A percentile compares a stretch with the other conserved stretches of the same genome.
Conservation (phyloP, 2,797 vertebrate species). For the Myripristis murdjan region DNA sequence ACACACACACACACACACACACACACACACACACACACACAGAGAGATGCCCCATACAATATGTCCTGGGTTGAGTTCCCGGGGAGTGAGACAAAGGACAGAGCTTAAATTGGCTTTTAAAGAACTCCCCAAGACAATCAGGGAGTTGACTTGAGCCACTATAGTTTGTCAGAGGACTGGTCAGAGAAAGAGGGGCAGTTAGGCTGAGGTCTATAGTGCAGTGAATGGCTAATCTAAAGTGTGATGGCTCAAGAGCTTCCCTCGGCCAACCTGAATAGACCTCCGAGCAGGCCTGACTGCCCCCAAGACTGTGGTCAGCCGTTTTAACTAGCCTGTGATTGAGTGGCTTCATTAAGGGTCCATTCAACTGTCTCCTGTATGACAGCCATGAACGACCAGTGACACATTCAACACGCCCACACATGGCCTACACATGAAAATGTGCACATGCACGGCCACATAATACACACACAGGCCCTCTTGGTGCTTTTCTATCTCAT, state of each 20-base stretch:
- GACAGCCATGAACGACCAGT: slow-evolving; percentile 66
- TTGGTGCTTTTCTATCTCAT: too few relatives aligned
- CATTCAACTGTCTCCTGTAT: slow-evolving; percentile 78
- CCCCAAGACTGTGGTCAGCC: slow-evolving; percentile 75
- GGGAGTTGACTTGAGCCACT: slow-evolving; percentile 67
- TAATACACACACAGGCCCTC: slow-evolving; percentile 27
- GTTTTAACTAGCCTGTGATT: slow-evolving; percentile 83
- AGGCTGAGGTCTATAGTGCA: slow-evolving; percentile 60
- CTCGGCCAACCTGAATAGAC: slow-evolving; percentile 66
- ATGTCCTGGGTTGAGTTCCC: slow-evolving; percentile 64
- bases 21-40: slow-evolving; percentile 37
- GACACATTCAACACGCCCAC: slow-evolving; percentile 71
- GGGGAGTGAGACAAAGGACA: slow-evolving; percentile 75
- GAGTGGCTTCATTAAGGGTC: slow-evolving; percentile 81
- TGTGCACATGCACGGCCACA: slow-evolving; percentile 59
- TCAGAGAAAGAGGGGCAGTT: slow-evolving; percentile 69
- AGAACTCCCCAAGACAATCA: slow-evolving; percentile 76
- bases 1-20: slow-evolving; percentile 1
- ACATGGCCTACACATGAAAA: slow-evolving; percentile 43
- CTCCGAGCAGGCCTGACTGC: slow-evolving; percentile 75
- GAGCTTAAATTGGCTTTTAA: slow-evolving; percentile 79
- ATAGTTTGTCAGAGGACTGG: slow-evolving; percentile 68
- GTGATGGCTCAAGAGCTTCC: slow-evolving; percentile 74
- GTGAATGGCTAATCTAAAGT: slow-evolving; percentile 80
- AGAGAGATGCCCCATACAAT: slow-evolving; percentile 48